Evolutionary conservation across 2,888 invertebrate genomes (phyloP), one percentile per base, ranked within the genome.

Genomic region (Agonum fuliginosum): DNA sequence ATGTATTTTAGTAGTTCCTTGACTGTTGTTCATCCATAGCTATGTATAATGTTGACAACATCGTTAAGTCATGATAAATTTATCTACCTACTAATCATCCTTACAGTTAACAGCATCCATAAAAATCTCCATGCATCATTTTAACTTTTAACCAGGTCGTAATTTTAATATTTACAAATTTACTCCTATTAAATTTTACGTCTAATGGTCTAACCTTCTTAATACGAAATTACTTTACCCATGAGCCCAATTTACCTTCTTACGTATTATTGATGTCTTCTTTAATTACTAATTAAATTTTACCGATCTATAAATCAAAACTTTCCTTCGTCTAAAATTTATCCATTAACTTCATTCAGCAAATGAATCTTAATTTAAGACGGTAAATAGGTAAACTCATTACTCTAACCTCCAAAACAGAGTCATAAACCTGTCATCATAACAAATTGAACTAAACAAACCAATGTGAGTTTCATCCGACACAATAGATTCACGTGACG

Each of bases 211-310:
- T 46, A 46, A 46, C 46, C 46, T 46, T 37, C 37, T 37, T 46
- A 17, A 46, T 5, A 2, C 17, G 46, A 46, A 46, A 46, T 46
- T 46, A 1, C 19, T 46, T 46, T 46, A 46, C 46, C 46, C 46
- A 17, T 37, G 37, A 19, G 46, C 17, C 46, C 14, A 46, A 46
- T 46, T 17, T 0, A 19, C 37, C 8, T 1, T n/a, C 37, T n/a
- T 17, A 17, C 46, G 46, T 8, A 3, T 46, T 46, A 46, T 46
- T 14, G 46, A 46, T 46, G 46, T 46, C 46, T 46, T 46, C 46
- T 46, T 46, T 46, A 46, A 46, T 46, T 46, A 46, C 46, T 46
- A 46, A 46, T 46, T 46, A 46, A 46, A 46, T 46, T 37, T 46
- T 46, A 46, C 19, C 46, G 17, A 46, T 17, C 46, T 46, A 46